Evolutionary conservation across 1,140 invertebrate species (phyloP).

Genomic region (Liolophura sinensis): DNA sequence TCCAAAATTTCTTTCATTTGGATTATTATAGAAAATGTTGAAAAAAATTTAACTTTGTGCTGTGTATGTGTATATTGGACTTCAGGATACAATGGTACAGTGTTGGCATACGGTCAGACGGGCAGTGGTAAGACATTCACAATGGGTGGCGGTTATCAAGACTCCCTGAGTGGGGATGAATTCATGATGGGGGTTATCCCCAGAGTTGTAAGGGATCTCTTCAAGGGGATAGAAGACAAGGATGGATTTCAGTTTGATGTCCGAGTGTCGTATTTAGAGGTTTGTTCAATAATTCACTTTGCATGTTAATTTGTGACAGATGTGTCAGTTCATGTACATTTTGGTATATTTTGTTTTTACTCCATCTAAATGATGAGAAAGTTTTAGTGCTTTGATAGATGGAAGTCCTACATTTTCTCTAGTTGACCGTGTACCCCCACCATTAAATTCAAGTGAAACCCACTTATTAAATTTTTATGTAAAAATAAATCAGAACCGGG

Average conservation of each 20-base stretch:
- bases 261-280: conserved; percentile 68
- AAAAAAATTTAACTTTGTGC: neutral
- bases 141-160: conserved; percentile 76
- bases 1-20: too few species aligned
- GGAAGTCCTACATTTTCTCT: too few species aligned
- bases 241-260: conserved; percentile 72
- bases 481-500: too few species aligned
- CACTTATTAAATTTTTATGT: too few species aligned
- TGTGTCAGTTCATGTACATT: too few species aligned
- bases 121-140: conserved; percentile 91
- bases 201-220: conserved; percentile 80
- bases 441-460: too few species aligned
- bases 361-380: too few species aligned
- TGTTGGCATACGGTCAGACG: conserved; percentile 86
- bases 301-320: too few species aligned
- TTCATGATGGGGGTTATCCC: conserved; percentile 79
- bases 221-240: conserved; percentile 71
- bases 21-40: neutral
- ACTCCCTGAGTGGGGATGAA: conserved; percentile 58
- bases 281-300: conserved; percentile 18
- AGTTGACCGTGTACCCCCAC: too few species aligned
- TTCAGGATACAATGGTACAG: conserved; percentile 57
- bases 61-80: conserved; percentile 2
- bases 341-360: too few species aligned
- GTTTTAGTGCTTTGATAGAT: too few species aligned